Evolutionary conservation across 2,888 invertebrate species (phyloP).

Genomic region (Autographa gamma): DNA sequence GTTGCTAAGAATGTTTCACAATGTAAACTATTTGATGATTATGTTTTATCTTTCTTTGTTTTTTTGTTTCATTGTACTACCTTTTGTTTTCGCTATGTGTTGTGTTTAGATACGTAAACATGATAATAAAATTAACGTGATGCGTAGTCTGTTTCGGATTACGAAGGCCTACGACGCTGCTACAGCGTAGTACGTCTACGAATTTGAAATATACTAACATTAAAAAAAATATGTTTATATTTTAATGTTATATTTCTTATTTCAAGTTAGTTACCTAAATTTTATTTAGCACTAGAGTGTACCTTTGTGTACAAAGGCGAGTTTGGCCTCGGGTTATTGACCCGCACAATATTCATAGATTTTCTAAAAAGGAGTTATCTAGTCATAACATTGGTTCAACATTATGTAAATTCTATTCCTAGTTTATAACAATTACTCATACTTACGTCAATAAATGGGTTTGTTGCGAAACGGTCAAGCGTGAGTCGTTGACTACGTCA

Average conservation of each 20-base stretch:
- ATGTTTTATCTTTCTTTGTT: constrained; percentile 43
- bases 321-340: background rate
- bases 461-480: constrained; percentile 49
- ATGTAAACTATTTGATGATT: constrained; percentile 33
- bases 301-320: background rate
- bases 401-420: background rate
- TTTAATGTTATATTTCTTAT: background rate
- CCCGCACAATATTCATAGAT: background rate
- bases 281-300: background rate
- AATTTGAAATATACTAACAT: background rate
- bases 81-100: constrained; percentile 37
- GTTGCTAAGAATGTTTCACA: constrained; percentile 18
- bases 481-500: constrained; percentile 34
- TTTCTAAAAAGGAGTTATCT: background rate
- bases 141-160: constrained; percentile 23
- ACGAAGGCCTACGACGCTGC: constrained; percentile 32
- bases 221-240: background rate
- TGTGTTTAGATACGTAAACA: constrained; percentile 46
- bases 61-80: constrained; percentile 24
- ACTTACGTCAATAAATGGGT: constrained; percentile 29
- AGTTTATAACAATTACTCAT: constrained; percentile 40
- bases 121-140: constrained; percentile 43
- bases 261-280: background rate
- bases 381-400: background rate
- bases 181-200: constrained; percentile 38